Percentiles rank a stretch among this genome's conserved stretches.
Conservation (phyloP, 2,113 vertebrate species). For the Hippocampus guttulatus region DNA sequence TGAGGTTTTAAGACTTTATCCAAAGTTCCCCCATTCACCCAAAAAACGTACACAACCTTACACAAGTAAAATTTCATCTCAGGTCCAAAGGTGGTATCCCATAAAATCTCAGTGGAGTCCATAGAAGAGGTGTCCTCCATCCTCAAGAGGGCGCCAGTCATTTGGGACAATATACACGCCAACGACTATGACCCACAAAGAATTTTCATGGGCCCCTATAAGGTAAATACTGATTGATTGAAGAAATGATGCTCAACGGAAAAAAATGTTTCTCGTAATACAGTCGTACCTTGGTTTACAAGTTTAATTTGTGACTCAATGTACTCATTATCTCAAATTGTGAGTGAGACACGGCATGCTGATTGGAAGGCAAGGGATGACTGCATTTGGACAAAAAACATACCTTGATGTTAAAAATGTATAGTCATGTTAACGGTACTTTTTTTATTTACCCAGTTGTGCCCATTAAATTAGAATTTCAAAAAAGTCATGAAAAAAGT, state of each 20-base stretch:
- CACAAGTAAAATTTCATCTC: constrained; percentile 1
- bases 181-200: constrained; percentile 98
- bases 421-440: too few species aligned
- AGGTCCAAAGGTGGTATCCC: constrained; percentile 98
- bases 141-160: constrained; percentile 88
- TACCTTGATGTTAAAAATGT: too few species aligned
- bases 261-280: too few species aligned
- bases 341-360: too few species aligned
- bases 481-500: too few species aligned
- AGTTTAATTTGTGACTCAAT: too few species aligned
- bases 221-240: constrained; percentile 48
- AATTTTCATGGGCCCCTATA: constrained; percentile 91
- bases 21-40: neutral
- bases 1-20: neutral
- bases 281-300: too few species aligned
- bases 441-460: too few species aligned
- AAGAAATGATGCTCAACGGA: neutral
- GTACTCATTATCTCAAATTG: too few species aligned
- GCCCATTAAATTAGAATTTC: too few species aligned
- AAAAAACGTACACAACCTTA: neutral
- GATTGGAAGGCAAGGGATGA: too few species aligned
- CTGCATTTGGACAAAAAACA: too few species aligned
- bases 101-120: constrained; percentile 93
- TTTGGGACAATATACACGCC: constrained; percentile 99
- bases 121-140: constrained; percentile 94